These are phyloP conservation scores for Ranitomeya variabilis DNA, from an alignment of 2,113 vertebrate species.

Conservation along the genomic window DNA sequence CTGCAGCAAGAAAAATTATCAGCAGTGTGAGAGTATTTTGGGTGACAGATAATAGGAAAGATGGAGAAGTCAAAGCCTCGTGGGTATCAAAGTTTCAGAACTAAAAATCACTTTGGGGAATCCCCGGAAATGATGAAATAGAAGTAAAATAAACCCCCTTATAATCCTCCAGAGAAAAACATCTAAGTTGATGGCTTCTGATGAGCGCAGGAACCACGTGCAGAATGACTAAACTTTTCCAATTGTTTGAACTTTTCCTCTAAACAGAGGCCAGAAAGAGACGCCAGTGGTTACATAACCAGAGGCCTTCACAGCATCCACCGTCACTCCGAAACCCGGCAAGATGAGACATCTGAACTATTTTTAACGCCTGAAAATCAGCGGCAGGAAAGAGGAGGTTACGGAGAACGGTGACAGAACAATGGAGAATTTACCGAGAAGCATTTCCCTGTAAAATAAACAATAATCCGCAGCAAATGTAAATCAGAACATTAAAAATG, in stretches of 20 bases:
- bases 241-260: slow-evolving; percentile 17
- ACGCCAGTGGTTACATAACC: not conserved
- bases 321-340: not conserved
- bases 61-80: not conserved
- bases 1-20: too few species aligned
- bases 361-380: not conserved
- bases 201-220: not conserved
- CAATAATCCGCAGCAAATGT: not conserved
- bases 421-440: not conserved
- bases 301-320: too few species aligned
- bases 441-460: not conserved
- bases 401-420: not conserved
- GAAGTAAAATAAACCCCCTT: not conserved
- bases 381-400: not conserved
- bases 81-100: not conserved
- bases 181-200: not conserved
- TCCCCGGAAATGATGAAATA: not conserved
- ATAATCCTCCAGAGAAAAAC: not conserved
- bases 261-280: not conserved
- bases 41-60: too few species aligned
- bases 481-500: too few species aligned
- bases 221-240: slow-evolving; percentile 16
- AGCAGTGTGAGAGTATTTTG: too few species aligned
- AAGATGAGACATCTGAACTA: not conserved
- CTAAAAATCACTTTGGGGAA: not conserved